Conservation (phyloP, 2,888 invertebrate genomes). For the Andrena bucephala region DNA sequence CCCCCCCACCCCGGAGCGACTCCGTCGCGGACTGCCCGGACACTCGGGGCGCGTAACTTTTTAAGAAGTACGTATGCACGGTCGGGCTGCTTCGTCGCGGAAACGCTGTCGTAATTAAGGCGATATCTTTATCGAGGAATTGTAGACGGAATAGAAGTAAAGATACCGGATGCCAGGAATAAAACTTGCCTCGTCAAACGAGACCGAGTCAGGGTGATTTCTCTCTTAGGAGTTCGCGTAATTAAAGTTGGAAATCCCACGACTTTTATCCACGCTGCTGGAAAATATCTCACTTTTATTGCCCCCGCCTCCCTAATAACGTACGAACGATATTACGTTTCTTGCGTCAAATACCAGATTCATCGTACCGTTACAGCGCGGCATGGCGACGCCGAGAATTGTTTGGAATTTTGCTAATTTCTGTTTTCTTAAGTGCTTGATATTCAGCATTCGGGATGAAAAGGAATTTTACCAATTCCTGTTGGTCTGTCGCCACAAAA, state of each 20-base stretch:
- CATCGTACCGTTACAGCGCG: not conserved
- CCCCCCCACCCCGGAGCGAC: not conserved
- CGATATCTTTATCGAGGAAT: conserved; percentile 55
- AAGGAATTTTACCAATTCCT: no score
- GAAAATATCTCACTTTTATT: conserved; percentile 22
- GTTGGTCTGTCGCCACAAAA: no score
- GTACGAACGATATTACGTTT: not conserved
- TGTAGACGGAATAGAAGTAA: conserved; percentile 24
- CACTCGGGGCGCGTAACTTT: conserved; percentile 9
- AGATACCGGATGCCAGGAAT: conserved; percentile 41
- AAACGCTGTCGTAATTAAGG: conserved; percentile 39
- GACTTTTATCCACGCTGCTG: not conserved
- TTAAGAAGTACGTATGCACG: not conserved
- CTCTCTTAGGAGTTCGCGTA: conserved; percentile 30
- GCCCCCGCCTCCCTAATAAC: not conserved
- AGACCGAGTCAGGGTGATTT: conserved; percentile 25
- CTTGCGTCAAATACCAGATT: not conserved
- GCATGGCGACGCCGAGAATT: no score
- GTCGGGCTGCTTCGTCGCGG: not conserved
- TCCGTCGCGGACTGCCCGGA: not conserved
- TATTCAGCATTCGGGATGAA: no score
- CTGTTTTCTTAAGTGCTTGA: no score
- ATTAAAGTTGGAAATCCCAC: conserved; percentile 49
- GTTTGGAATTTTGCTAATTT: no score
- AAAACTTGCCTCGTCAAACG: conserved; percentile 51